Percentiles rank a stretch among this genome's conserved stretches.
Conservation (phyloP, 2,113 vertebrate species). For the Channa maculata region DNA sequence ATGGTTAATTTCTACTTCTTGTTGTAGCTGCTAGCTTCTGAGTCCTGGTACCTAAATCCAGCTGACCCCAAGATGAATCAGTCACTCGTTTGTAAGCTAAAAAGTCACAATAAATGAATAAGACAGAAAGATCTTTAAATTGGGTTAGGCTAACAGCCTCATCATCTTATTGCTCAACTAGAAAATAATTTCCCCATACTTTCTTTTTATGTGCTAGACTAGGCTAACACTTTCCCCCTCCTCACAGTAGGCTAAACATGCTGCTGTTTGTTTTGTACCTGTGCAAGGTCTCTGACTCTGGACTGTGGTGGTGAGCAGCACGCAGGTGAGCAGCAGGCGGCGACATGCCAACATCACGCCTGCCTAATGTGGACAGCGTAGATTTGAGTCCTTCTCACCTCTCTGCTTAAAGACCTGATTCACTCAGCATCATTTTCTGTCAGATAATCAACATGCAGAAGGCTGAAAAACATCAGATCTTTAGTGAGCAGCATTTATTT, state of each 20-base stretch:
- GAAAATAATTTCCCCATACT: not conserved
- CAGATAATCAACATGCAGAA: not conserved
- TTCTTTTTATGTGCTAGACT: no score
- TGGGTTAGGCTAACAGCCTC: no score
- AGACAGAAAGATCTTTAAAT: no score
- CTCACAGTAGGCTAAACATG: not conserved
- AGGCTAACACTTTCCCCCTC: not conserved
- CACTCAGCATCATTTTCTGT: constrained; percentile 3
- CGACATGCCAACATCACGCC: constrained; percentile 49
- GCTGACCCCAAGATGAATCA: no score
- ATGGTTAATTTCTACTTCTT: no score
- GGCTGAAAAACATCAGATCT: not conserved
- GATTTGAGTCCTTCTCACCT: constrained; percentile 7
- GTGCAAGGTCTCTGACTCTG: constrained; percentile 63
- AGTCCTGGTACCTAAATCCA: no score
- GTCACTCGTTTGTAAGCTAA: no score
- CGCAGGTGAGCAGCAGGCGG: constrained; percentile 46
- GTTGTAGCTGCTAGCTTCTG: no score
- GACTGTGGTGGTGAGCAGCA: constrained; percentile 31
- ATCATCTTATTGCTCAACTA: no score
- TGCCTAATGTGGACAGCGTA: not conserved
- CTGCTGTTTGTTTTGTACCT: constrained; percentile 39
- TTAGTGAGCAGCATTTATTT: not conserved
- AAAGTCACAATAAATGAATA: no score
- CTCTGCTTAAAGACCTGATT: not conserved